Base-by-base conservation (phyloP, 1,140 invertebrate species). In the Orussus abietinus region DNA sequence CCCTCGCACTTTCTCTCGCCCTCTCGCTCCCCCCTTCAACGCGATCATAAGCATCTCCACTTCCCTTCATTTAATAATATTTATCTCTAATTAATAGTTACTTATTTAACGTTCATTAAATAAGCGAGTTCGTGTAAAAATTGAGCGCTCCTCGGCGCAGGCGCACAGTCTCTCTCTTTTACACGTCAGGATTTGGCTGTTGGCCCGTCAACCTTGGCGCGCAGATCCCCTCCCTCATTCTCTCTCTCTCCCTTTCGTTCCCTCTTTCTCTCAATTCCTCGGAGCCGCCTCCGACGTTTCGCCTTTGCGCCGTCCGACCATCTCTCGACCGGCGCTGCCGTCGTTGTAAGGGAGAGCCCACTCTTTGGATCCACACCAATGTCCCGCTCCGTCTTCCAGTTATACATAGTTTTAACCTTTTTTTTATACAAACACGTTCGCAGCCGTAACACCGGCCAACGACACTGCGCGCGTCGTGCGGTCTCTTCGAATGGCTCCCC, bases 51-150 rank as follows among this genome's bases (percentile, higher is more conserved):
- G 55, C 53, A 56, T 51, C 55, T 53, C 50, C 53, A 55, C 45
- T 33, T 55, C 51, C 42, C 42, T 55, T 53, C 42, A 49, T 57
- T 53, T 49, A 49, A 55, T 58, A 46, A 50, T 55, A 25, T 46
- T 57, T 55, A 60, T 26, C 42, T 43, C 47, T 53, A 57, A 56
- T 50, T 57, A 53, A 55, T 48, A 50, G 28, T 47, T 43, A 17
- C 28, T 35, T 58, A 45, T 49, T 59, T 47, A 38, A 36, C 21
- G 21, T 36, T 36, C 21, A 36, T 59, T 60, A 62, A 55, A 62
- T 60, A 62, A 60, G 57, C 55, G 53, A 51, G 58, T 60, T 42
- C 52, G 55, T 60, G 55, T 60, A 60, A 61, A 45, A 45, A 49
- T 42, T 51, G 33, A 41, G 38, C 28, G 19, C 43, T 42, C 30